These are phyloP conservation scores for Rousettus leschenaultii DNA, from an alignment of 2,113 vertebrate species.

Conservation along the genomic window DNA sequence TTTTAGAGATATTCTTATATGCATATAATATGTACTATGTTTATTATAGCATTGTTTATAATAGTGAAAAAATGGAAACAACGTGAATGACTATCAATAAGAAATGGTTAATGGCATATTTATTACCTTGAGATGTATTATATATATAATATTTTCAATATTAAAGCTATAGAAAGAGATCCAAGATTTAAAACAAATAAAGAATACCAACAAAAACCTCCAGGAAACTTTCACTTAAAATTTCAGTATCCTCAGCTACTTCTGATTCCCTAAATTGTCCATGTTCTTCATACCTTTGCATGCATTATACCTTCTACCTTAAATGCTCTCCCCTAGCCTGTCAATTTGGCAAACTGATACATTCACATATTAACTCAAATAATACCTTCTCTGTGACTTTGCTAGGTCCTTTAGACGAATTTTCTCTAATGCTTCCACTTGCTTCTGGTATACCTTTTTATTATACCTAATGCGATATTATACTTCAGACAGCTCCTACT, in stretches of 20 bases:
- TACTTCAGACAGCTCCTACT: neutral
- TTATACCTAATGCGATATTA: neutral
- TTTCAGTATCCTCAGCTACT: neutral
- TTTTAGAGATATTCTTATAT: neutral
- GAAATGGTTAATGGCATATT: neutral
- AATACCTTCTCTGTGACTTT: neutral
- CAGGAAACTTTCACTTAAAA: neutral
- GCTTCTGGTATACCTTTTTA: neutral
- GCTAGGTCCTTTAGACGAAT: neutral
- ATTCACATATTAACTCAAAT: neutral
- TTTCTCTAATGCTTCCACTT: neutral
- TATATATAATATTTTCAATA: neutral
- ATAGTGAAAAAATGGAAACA: slow-evolving; percentile 6
- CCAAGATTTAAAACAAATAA: neutral
- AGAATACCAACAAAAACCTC: neutral
- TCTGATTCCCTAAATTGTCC: neutral
- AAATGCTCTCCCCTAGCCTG: neutral
- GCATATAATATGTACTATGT: neutral
- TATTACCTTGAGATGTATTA: neutral
- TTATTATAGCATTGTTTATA: neutral
- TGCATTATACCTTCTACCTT: neutral
- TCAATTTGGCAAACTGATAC: neutral
- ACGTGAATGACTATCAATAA: neutral
- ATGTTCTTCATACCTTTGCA: neutral
- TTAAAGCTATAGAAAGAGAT: neutral